Evolutionary conservation across 2,113 vertebrate species (phyloP), one percentile per base, ranked within the genome.

Genomic region (Lichenostomus cassidix): DNA sequence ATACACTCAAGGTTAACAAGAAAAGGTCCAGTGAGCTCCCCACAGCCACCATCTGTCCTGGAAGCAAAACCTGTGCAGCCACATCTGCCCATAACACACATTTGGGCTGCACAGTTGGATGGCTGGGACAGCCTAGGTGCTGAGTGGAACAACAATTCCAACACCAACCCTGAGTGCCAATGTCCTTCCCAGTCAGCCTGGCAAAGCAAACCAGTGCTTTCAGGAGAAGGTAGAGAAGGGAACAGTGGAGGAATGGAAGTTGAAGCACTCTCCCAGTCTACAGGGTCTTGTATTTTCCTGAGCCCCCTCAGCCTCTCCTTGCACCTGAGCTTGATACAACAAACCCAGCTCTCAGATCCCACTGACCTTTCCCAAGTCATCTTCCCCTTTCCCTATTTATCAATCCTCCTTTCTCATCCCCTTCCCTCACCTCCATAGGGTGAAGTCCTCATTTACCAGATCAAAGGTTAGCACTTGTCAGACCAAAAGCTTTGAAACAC

Each of bases 391-490:
- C 49, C 50, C 53, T 65, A 3, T 33, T 74, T 68, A 59, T 78
- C 78, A 87, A 20, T 28, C 60, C 21, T 74, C 23, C 44, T 33
- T 83, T 85, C 58, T 80, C 60, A 55, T 74, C 44, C 56, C 49
- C 60, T 70, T 58, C 29, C 52, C 37, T 76, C 35, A 12, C 56
- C 68, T 87, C 63, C 41, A 10, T 0, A 42, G 53, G 76, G 76
- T 55, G 22, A 91, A 94, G 42, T 81, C 92, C 89, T 73, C 91
- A 92, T 88, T 82, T 82, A 78, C 44, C 52, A 89, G 76, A 88
- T 50, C 68, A 92, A 95, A 96, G 74, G 73, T 88, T 88, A 89
- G 76, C 52, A 46, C 73, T 42, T 77, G 60, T 81, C 89, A 55
- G 81, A 75, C 53, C 53, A 60, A 82, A 83, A 60, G 46, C 90